phyloP scores from a whole-genome alignment of 2,797 vertebrate species.

The Siniperca undulata region DNA sequence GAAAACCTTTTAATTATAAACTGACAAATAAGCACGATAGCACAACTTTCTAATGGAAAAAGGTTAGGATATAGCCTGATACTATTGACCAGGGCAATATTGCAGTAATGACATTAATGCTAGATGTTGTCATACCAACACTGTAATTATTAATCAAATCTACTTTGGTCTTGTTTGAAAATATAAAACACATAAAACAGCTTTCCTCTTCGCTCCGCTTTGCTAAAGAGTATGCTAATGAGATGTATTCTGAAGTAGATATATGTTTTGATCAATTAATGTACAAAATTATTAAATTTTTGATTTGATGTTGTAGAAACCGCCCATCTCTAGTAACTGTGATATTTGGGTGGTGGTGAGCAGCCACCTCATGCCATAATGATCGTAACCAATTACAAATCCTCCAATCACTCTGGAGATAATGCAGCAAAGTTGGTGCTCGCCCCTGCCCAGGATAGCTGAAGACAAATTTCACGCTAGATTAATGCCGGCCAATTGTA shows the following conservation, averaged over 20 bases:
- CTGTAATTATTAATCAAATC: conserved; percentile 20
- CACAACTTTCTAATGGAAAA: conserved; percentile 4
- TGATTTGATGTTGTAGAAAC: conserved; percentile 29
- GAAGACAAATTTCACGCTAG: conserved; percentile 83
- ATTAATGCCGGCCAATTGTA: conserved; percentile 82
- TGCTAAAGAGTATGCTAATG: conserved; percentile 13
- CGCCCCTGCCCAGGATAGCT: conserved; percentile 57
- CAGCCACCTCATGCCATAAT: conserved; percentile 63
- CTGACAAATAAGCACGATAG: conserved; percentile 4
- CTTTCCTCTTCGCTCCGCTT: background rate
- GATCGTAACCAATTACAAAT: conserved; percentile 77
- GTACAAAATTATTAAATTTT: conserved; percentile 30
- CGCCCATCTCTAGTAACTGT: conserved; percentile 5
- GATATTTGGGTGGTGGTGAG: conserved; percentile 48
- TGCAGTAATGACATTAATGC: conserved; percentile 2
- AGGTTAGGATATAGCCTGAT: background rate
- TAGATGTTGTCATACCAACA: background rate
- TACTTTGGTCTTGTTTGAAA: conserved; percentile 11
- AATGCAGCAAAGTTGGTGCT: conserved; percentile 69
- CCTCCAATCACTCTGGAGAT: conserved; percentile 68
- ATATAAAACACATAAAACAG: conserved; percentile 16
- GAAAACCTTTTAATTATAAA: conserved; percentile 10
- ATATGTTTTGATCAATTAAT: conserved; percentile 18
- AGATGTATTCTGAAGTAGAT: conserved; percentile 19
- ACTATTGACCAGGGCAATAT: background rate